phyloP scores from a whole-genome alignment of 2,113 vertebrate genomes.

The Craseonycteris thonglongyai region DNA sequence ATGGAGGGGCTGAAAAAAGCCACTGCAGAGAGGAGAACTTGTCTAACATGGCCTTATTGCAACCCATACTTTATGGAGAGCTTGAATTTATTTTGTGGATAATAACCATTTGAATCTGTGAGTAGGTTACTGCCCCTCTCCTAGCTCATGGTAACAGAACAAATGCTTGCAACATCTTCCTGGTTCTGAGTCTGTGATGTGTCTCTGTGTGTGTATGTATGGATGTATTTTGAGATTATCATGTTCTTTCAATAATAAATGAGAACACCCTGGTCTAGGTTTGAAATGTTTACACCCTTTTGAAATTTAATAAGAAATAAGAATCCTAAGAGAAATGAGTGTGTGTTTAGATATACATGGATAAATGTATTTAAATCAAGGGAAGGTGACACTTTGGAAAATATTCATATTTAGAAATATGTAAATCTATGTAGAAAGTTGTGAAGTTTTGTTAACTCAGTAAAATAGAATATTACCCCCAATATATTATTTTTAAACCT shows the following conservation, averaged over 20 bases:
- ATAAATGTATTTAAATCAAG: constrained; percentile 8
- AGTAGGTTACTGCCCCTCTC: not conserved
- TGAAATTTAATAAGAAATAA: constrained; percentile 52
- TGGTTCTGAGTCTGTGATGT: not conserved
- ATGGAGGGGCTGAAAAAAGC: not conserved
- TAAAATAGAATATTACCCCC: constrained; percentile 3
- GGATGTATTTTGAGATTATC: constrained; percentile 20
- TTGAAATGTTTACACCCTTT: not conserved
- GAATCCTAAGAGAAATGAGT: not conserved
- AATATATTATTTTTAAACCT: not conserved
- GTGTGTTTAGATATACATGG: not conserved
- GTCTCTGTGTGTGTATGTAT: not conserved
- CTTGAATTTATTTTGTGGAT: constrained; percentile 30
- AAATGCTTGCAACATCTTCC: constrained; percentile 29
- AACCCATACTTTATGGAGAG: not conserved
- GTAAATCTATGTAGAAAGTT: not conserved
- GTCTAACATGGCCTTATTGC: not conserved
- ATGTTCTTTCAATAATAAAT: constrained; percentile 60
- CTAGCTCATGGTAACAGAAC: not conserved
- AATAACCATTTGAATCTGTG: not conserved
- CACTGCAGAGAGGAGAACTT: not conserved
- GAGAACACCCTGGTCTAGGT: constrained; percentile 57
- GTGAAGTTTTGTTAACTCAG: not conserved
- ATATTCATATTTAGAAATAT: constrained; percentile 10
- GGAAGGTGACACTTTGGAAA: not conserved